A percentile compares a stretch with the other conserved stretches of the same genome.
Conservation (phyloP, 2,797 vertebrate genomes). For the Poeciliopsis presidionis region DNA sequence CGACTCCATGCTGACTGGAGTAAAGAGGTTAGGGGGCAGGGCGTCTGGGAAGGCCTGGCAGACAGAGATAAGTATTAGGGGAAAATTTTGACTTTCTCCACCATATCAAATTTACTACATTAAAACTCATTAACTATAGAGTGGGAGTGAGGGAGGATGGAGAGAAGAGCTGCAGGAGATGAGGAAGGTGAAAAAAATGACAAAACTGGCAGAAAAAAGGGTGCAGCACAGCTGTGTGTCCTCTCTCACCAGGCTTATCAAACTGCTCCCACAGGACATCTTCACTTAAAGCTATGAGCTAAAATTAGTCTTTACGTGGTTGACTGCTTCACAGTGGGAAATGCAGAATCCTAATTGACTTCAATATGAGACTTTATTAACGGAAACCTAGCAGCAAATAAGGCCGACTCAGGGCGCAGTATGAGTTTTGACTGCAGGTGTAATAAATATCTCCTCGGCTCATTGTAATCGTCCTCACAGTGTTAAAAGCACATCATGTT, state of each 20-base stretch:
- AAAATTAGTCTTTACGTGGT: conserved; percentile 53
- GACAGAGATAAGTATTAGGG: conserved; percentile 73
- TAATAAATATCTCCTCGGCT: conserved; percentile 33
- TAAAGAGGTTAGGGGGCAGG: conserved; percentile 67
- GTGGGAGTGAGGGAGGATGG: conserved; percentile 22
- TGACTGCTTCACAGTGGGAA: conserved; percentile 21
- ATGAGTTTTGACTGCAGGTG: conserved; percentile 55
- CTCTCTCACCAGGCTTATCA: conserved; percentile 50
- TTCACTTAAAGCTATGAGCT: conserved; percentile 54
- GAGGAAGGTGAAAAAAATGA: conserved; percentile 39
- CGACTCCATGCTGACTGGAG: conserved; percentile 37
- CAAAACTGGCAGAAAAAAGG: conserved; percentile 37
- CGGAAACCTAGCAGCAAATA: conserved; percentile 35
- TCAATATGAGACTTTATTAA: conserved; percentile 41
- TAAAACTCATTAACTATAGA: conserved; percentile 76
- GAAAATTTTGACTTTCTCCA: conserved; percentile 57
- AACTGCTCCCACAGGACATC: conserved; percentile 48
- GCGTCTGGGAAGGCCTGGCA: conserved; percentile 70
- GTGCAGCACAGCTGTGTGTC: conserved; percentile 49
- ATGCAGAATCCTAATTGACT: conserved; percentile 42
- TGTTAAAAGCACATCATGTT: conserved; percentile 26
- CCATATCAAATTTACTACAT: conserved; percentile 76
- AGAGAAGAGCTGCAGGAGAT: conserved; percentile 22
- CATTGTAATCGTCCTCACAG: conserved; percentile 51
- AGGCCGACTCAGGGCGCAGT: conserved; percentile 25